These are phyloP conservation scores for Sebastes aleutianus DNA, from an alignment of 2,797 vertebrate species.

Conservation along the genomic window DNA sequence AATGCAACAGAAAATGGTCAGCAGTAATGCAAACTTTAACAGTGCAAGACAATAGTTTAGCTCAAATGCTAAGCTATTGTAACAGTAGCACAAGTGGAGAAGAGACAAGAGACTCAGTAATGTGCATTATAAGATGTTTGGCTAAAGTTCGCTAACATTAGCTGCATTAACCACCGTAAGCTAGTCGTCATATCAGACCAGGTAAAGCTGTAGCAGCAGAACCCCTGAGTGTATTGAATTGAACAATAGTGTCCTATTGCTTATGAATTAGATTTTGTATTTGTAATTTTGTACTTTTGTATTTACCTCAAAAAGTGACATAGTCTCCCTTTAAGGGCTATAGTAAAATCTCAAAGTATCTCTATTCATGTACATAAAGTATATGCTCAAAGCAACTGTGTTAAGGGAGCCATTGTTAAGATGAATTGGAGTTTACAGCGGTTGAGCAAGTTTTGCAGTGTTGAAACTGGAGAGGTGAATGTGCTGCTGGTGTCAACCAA, in stretches of 20 bases:
- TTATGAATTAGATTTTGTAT: not conserved
- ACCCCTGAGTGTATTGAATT: too few species aligned
- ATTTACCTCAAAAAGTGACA: too few species aligned
- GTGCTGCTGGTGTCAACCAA: not conserved
- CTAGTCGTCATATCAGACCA: too few species aligned
- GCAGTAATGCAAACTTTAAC: not conserved
- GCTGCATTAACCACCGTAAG: too few species aligned
- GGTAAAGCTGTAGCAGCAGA: too few species aligned
- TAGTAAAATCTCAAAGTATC: not conserved
- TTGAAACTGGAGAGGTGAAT: not conserved
- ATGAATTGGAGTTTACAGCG: not conserved
- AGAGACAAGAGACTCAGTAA: too few species aligned
- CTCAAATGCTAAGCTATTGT: too few species aligned
- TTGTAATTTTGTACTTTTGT: not conserved
- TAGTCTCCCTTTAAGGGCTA: not conserved
- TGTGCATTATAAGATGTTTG: too few species aligned
- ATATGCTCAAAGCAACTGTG: not conserved
- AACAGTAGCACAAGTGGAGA: too few species aligned
- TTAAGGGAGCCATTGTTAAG: not conserved
- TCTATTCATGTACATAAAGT: not conserved
- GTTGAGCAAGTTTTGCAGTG: not conserved
- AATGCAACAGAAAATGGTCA: not conserved
- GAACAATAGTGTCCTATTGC: not conserved
- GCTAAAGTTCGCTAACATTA: too few species aligned
- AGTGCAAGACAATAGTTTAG: not conserved